Base-by-base conservation (phyloP, 2,797 vertebrate genomes). In the Sebastes wilsoni region DNA sequence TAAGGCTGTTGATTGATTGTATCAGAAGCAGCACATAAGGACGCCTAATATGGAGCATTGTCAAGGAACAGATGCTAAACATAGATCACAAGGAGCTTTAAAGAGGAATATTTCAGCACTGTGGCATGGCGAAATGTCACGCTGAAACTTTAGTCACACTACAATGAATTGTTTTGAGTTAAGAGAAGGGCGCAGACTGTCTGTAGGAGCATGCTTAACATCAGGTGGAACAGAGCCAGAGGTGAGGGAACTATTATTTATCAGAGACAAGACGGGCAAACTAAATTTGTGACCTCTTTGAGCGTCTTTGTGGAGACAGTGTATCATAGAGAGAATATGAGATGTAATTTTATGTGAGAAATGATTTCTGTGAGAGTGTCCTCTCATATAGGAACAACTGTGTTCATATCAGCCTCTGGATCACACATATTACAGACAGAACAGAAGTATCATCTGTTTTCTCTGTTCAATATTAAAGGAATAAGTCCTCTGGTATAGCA, bases 301-400 rank as follows among this genome's bases (percentile, higher is more conserved):
- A 73, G 54, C 65, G 30, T 54, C 69, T 81, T 70, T 67, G 52
- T 49, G 20, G 60, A 11, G 74, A 62, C 60, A n/a, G 13, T 60
- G 28, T 80, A 60, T 62, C 13, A 5, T 7, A 13, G 30, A 66
- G 62, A 70, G 32, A 67, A 20, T 34, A 20, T 22, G n/a, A 55
- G 58, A 72, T 27, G 32, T 42, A 1, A 46, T 76, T 72, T 72
- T 30, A 66, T 68, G 22, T 54, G 72, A 80, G 16, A 52, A 83
- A 72, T 22, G 0, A 67, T 74, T 66, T 72, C 58, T 32, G 27
- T 32, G 49, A 74, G 22, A 55, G 36, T 22, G 32, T 61, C 27
- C 56, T 73, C 14, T 64, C 8, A 61, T 25, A 46, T 2, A 25
- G 28, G 30, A 59, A 65, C 66, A 82, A 68, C 67, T 65, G 42